phyloP scores from a whole-genome alignment of 2,113 vertebrate genomes.

The Stomatorhinus ivindoensis region DNA sequence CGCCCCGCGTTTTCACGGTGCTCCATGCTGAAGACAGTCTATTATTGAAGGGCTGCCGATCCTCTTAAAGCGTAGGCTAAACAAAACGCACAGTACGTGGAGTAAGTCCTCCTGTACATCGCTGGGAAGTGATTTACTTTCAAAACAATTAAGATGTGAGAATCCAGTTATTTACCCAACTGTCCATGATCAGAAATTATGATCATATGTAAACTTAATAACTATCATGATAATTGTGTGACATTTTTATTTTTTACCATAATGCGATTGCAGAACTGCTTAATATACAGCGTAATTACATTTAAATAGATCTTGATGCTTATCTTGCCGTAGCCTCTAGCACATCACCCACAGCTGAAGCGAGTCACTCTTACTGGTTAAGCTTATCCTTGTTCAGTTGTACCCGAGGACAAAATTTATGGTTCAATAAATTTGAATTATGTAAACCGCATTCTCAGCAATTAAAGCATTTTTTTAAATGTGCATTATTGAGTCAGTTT shows the following conservation, averaged over 20 bases:
- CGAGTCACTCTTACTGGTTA: neutral
- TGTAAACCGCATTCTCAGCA: neutral
- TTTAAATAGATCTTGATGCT: constrained; percentile 3
- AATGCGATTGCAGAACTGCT: neutral
- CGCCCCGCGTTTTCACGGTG: neutral
- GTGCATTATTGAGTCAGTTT: neutral
- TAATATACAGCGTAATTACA: neutral
- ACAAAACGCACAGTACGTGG: neutral
- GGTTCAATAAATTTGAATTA: neutral
- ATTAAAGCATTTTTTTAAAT: neutral
- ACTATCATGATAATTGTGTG: neutral
- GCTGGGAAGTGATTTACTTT: neutral
- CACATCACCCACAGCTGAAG: neutral
- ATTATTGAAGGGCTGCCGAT: neutral
- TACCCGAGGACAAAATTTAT: neutral
- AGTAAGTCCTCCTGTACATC: neutral
- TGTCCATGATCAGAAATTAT: neutral
- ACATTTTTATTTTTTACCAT: neutral
- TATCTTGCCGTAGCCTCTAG: neutral
- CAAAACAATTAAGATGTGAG: neutral
- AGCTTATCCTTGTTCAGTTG: neutral
- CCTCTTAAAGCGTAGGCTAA: neutral
- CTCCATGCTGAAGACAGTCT: neutral
- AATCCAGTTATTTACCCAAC: neutral
- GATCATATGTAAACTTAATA: neutral